Evolutionary conservation across 2,888 invertebrate genomes (phyloP), one percentile per base, ranked within the genome.

Genomic region (Cosmia pyralina): DNA sequence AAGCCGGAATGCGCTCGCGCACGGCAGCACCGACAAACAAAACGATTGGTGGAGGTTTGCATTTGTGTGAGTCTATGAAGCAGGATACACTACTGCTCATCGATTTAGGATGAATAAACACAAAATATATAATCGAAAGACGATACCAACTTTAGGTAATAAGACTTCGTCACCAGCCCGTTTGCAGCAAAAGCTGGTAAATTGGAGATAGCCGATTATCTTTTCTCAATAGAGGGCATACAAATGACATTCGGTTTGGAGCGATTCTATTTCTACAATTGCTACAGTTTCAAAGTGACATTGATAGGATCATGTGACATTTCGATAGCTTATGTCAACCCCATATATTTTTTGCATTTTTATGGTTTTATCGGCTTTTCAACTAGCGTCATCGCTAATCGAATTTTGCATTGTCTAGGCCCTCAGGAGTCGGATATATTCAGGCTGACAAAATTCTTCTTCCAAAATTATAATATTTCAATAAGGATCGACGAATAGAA

Each of bases 1-100:
- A 76, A 75, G 68, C 58, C 58, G 75, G 77, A 78, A 81, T 87
- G 85, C 73, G 75, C 68, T n/a, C 38, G 77, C 65, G 75, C 82
- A 81, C 69, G 52, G 69, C 59, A 67, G 69, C 59, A 67, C 71
- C 38, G 71, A 57, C 65, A 72, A 82, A 84, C 75, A 79, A 44
- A 75, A 52, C 55, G n/a, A 44, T 76, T 77, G 75, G 59, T 69
- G 46, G 69, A 69, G 58, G 64, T 60, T 72, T 69, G 63, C 69
- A 41, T 75, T 65, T 57, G n/a, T 79, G 44, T 34, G 48, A 15
- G 64, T 48, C 5, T 50, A n/a, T 11, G 22, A 68, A 46, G 19
- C 80, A 57, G 64, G 58, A 63, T 53, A 13, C 52, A 52, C 38
- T 62, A 34, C 41, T 64, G 10, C 7, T 64, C 28, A 70, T 11